A percentile compares a stretch with the other conserved stretches of the same genome.
These are phyloP conservation scores for Drosophila paramelanica DNA, from an alignment of 2,888 invertebrate genomes.

Conservation along the genomic window DNA sequence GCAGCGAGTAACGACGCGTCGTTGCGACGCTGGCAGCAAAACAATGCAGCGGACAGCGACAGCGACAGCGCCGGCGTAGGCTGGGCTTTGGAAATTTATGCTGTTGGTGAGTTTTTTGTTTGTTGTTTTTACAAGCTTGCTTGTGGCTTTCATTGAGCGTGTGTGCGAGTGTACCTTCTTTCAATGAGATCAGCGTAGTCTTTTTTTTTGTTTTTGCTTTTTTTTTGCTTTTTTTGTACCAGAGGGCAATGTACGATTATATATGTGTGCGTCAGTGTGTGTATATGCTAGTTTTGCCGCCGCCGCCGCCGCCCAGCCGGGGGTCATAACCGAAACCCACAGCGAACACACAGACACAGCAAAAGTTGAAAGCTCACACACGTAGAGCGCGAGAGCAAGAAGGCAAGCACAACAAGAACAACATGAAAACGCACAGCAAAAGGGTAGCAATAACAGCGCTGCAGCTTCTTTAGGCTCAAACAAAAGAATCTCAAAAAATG, in stretches of 20 bases:
- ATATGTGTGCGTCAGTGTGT: constrained; percentile 22
- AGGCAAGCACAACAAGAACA: constrained; percentile 23
- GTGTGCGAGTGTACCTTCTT: constrained; percentile 54
- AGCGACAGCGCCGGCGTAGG: constrained; percentile 34
- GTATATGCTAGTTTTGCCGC: constrained; percentile 17
- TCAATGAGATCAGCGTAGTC: constrained; percentile 76
- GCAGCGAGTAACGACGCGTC: constrained; percentile 42
- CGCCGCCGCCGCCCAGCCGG: constrained; percentile 28
- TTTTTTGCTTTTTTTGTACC: constrained; percentile 36
- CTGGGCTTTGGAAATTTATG: constrained; percentile 60
- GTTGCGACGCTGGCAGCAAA: constrained; percentile 23
- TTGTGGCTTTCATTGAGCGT: constrained; percentile 45
- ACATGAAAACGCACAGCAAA: constrained; percentile 16
- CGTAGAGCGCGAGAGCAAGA: background rate
- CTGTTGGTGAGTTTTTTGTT: constrained; percentile 47
- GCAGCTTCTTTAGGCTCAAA: constrained; percentile 33
- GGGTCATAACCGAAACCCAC: constrained; percentile 44
- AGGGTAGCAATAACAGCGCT: constrained; percentile 39
- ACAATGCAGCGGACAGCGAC: constrained; percentile 43
- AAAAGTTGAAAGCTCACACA: constrained; percentile 61
- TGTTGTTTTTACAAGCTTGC: constrained; percentile 56
- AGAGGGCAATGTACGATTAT: constrained; percentile 76
- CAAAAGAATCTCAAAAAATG: constrained; percentile 38
- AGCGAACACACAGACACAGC: constrained; percentile 10
- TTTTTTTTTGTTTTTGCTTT: constrained; percentile 24